A percentile compares a stretch with the other conserved stretches of the same genome.
Conservation (phyloP, 1,140 invertebrate species). For the Cyphomyrmex costatus region DNA sequence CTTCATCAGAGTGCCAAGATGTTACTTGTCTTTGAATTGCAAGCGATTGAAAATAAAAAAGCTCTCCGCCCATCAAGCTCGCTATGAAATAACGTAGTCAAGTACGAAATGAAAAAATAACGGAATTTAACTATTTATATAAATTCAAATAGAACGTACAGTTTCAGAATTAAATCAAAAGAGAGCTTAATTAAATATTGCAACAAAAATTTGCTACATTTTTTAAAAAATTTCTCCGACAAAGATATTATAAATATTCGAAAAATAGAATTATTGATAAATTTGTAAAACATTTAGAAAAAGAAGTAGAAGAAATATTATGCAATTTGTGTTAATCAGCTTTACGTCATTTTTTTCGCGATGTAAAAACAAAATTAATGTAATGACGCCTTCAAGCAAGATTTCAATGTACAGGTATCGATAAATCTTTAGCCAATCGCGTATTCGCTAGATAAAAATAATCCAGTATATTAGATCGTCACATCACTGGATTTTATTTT, state of each 20-base stretch:
- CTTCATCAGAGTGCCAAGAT: neutral
- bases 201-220: neutral
- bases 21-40: neutral
- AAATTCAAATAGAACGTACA: neutral
- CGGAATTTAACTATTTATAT: neutral
- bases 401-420: neutral
- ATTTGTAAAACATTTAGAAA: neutral
- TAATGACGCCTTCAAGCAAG: neutral
- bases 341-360: neutral
- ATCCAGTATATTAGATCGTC: neutral
- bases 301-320: neutral
- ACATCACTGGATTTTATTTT: constrained; percentile 5
- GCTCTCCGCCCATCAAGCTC: neutral
- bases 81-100: neutral
- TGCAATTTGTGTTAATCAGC: constrained; percentile 1
- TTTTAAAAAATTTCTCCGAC: neutral
- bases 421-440: no score
- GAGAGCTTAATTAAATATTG: neutral
- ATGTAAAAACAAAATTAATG: neutral
- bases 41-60: neutral
- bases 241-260: neutral
- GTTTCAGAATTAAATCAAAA: neutral
- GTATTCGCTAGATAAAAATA: constrained; percentile 23
- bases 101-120: neutral
- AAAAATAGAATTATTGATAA: neutral